These are phyloP conservation scores for Aphidius colemani DNA, from an alignment of 2,888 invertebrate genomes.

Conservation along the genomic window DNA sequence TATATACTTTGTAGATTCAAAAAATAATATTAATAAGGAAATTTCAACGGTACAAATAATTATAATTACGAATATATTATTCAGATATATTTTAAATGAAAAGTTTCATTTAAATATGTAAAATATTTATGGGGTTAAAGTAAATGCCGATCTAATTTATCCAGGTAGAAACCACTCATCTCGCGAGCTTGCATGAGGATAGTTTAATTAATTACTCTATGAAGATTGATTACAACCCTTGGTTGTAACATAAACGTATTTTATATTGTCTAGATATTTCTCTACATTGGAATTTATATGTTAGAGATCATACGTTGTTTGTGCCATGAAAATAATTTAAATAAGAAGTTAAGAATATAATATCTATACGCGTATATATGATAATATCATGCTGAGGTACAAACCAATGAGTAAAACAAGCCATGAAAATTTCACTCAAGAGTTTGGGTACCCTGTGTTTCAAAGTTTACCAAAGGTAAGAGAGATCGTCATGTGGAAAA, in stretches of 20 bases:
- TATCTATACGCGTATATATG: no score
- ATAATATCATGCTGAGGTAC: no score
- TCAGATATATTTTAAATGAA: no score
- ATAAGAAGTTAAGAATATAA: background rate
- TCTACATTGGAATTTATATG: constrained; percentile 22
- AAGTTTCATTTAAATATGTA: no score
- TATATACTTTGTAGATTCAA: no score
- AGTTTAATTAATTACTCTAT: background rate
- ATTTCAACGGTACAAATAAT: no score
- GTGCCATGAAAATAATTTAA: constrained; percentile 5
- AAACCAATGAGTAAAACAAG: constrained; percentile 7
- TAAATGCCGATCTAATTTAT: no score
- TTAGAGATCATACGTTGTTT: constrained; percentile 23
- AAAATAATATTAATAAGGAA: no score
- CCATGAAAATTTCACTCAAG: constrained; percentile 26
- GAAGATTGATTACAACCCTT: constrained; percentile 2
- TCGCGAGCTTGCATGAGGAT: no score
- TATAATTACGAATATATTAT: no score
- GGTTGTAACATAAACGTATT: constrained; percentile 1
- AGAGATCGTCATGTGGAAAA: background rate
- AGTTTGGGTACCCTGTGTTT: constrained; percentile 6
- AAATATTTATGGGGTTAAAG: no score
- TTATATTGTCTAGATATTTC: constrained; percentile 7
- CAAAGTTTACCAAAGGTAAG: constrained; percentile 11
- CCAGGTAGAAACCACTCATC: no score